Evolutionary conservation across 1,140 invertebrate species (phyloP).

Genomic region (Temnothorax curvispinosus): DNA sequence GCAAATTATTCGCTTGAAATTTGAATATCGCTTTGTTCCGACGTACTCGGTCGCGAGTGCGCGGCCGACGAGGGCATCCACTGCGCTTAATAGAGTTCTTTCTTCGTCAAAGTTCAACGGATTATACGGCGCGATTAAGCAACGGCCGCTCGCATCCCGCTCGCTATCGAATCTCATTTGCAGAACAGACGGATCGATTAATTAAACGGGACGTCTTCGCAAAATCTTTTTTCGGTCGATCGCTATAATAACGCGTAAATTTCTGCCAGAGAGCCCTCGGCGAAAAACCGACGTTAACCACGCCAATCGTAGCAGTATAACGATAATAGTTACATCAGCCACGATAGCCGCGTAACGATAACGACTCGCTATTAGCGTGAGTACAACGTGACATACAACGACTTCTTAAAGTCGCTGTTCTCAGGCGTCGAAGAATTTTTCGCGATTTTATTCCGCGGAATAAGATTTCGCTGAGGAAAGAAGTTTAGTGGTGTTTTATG

Average conservation of each 20-base stretch:
- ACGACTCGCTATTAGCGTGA: not conserved
- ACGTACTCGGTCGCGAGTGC: not conserved
- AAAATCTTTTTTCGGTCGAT: not conserved
- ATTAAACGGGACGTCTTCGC: not conserved
- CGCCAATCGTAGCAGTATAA: slow-evolving; percentile 30
- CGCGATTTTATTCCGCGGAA: not conserved
- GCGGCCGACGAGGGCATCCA: not conserved
- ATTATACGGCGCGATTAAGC: not conserved
- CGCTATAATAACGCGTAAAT: not conserved
- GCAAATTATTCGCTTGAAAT: not conserved
- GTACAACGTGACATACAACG: not conserved
- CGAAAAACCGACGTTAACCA: not conserved
- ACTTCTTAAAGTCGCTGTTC: not conserved
- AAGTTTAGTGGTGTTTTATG: not conserved
- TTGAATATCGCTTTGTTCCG: not conserved
- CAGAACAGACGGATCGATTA: not conserved
- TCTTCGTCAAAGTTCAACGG: slow-evolving; percentile 2
- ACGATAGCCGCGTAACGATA: slow-evolving; percentile 40
- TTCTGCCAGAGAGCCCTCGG: not conserved
- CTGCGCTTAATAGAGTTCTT: slow-evolving; percentile 6
- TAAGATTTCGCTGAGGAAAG: not conserved
- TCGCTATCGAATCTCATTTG: slow-evolving; percentile 8
- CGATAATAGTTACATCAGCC: not conserved
- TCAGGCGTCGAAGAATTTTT: not conserved
- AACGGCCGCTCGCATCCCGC: not conserved